Percentiles rank a stretch among this genome's conserved stretches.
Conservation (phyloP, 2,113 vertebrate genomes). For the Poecile atricapillus region DNA sequence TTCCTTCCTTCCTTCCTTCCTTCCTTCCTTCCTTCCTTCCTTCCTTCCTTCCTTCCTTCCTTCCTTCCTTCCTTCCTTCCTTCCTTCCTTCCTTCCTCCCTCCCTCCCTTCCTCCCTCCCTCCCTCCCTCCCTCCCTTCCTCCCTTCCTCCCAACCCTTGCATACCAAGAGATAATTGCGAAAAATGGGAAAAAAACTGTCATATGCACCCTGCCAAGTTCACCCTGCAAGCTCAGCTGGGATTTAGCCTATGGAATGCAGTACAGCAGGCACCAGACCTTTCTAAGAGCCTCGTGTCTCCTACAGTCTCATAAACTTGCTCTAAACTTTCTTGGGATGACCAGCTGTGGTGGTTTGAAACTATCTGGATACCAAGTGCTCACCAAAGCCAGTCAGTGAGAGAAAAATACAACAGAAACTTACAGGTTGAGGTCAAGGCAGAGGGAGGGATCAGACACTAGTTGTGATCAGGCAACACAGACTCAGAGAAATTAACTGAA, state of each 20-base stretch:
- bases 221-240: not conserved
- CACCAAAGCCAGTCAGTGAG: not conserved
- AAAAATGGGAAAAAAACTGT: not conserved
- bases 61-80: not conserved
- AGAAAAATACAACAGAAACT: not conserved
- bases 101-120: not conserved
- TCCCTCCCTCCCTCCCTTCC: too few species aligned
- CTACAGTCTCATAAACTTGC: not conserved
- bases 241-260: not conserved
- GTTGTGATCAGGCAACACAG: not conserved
- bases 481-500: not conserved
- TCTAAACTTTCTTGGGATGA: not conserved
- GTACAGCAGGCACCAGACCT: not conserved
- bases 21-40: too few species aligned
- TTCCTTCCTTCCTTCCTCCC: not conserved
- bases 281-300: not conserved
- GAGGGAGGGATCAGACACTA: not conserved
- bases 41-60: too few species aligned
- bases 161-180: not conserved
- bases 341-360: not conserved
- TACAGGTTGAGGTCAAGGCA: too few species aligned
- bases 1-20: not conserved
- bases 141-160: not conserved
- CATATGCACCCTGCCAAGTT: not conserved
- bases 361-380: not conserved